Evolutionary conservation across 2,797 vertebrate species (phyloP).

Genomic region (Centropyge bicolor): DNA sequence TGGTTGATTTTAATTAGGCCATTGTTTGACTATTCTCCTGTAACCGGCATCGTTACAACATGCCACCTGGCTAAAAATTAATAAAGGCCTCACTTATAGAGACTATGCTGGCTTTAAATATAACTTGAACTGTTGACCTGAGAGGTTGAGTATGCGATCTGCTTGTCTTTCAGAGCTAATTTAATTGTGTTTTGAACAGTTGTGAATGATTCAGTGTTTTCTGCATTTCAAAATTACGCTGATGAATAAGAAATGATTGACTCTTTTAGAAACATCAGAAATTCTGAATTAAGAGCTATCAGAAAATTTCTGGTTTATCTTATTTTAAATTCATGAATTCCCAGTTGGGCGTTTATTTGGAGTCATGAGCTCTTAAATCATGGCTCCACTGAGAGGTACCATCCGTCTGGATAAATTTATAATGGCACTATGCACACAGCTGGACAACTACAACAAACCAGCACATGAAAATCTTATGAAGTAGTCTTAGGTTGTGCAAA

Average conservation of each 20-base stretch:
- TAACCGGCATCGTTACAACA: slow-evolving; percentile 40
- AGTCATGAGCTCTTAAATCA: background rate
- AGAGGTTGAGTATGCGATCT: background rate
- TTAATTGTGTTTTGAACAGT: background rate
- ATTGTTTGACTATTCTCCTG: slow-evolving; percentile 66
- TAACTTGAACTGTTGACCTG: background rate
- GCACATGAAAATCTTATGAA: background rate
- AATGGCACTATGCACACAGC: background rate
- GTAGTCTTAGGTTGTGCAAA: background rate
- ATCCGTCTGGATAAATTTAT: background rate
- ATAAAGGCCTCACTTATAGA: slow-evolving; percentile 35
- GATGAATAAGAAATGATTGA: background rate
- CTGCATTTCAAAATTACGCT: slow-evolving; percentile 1
- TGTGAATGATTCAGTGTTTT: background rate
- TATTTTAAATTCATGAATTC: background rate
- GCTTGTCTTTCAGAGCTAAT: background rate
- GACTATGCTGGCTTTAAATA: background rate
- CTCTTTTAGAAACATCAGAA: background rate
- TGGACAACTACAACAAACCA: background rate
- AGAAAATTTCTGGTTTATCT: background rate
- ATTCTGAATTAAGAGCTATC: background rate
- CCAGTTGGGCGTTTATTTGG: background rate
- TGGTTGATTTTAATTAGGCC: slow-evolving; percentile 67
- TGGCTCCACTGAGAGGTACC: background rate
- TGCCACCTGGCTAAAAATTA: slow-evolving; percentile 56